Conservation (phyloP, 2,888 invertebrate genomes). For the Trichopria drosophilae region DNA sequence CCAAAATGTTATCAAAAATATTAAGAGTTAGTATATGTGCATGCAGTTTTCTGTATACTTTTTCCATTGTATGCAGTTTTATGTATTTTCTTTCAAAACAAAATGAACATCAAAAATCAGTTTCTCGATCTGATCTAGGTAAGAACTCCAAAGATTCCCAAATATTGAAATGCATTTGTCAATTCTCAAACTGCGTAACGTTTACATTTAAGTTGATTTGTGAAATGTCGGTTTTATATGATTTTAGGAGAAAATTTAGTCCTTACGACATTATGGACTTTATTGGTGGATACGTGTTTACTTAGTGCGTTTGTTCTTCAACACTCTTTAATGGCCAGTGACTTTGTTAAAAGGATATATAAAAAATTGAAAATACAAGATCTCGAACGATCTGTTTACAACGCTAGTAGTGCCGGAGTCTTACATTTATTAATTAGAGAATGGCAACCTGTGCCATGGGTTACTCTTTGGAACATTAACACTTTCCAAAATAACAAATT, state of each 20-base stretch:
- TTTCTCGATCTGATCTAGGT: conserved; percentile 34
- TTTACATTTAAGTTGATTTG: conserved; percentile 1
- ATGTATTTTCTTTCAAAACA: conserved; percentile 64
- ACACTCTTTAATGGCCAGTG: conserved; percentile 63
- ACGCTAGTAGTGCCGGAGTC: conserved; percentile 52
- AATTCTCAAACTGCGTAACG: background rate
- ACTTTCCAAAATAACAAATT: conserved; percentile 55
- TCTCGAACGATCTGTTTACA: conserved; percentile 49
- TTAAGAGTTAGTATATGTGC: conserved; percentile 53
- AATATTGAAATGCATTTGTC: background rate
- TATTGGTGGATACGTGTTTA: conserved; percentile 59
- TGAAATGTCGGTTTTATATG: conserved; percentile 1
- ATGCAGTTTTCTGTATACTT: conserved; percentile 60
- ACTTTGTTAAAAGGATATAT: conserved; percentile 58
- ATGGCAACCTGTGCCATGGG: conserved; percentile 61
- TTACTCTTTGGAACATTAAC: conserved; percentile 64
- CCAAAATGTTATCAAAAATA: conserved; percentile 47
- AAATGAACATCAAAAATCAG: conserved; percentile 46
- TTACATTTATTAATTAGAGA: conserved; percentile 60
- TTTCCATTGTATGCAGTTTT: conserved; percentile 62
- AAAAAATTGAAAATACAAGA: conserved; percentile 56
- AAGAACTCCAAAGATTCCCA: conserved; percentile 12
- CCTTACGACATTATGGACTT: conserved; percentile 54
- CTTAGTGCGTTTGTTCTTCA: conserved; percentile 63
- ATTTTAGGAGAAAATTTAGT: conserved; percentile 35